These are phyloP conservation scores for Bovichtus variegatus DNA, from an alignment of 2,797 vertebrate species.

Conservation along the genomic window DNA sequence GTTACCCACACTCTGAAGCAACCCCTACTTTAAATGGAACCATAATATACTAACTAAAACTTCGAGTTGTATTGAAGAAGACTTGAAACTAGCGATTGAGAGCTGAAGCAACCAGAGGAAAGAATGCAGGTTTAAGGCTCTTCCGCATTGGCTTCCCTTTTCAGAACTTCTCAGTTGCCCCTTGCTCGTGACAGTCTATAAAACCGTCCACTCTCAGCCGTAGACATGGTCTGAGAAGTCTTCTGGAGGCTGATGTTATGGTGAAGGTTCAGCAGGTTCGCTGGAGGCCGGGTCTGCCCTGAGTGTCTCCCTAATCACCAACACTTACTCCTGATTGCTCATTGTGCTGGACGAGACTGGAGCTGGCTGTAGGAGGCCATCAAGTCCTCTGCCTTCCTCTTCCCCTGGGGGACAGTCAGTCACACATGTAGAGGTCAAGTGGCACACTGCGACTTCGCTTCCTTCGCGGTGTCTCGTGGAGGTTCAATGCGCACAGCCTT, in stretches of 20 bases:
- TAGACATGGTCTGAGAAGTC: neutral
- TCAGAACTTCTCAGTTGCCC: too few relatives aligned
- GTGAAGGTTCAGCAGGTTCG: constrained; percentile 45
- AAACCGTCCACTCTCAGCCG: too few relatives aligned
- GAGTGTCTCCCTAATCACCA: constrained; percentile 72
- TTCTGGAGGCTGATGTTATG: constrained; percentile 28
- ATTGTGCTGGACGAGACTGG: constrained; percentile 69
- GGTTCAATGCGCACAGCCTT: constrained; percentile 28
- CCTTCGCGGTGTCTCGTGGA: neutral
- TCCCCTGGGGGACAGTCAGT: constrained; percentile 41
- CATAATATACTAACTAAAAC: too few relatives aligned
- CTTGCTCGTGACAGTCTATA: too few relatives aligned
- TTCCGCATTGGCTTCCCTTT: too few relatives aligned
- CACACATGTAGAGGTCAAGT: constrained; percentile 74
- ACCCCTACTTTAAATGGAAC: too few relatives aligned
- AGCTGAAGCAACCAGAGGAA: too few relatives aligned
- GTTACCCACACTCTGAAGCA: too few relatives aligned
- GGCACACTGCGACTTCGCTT: constrained; percentile 36
- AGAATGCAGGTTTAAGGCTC: too few relatives aligned
- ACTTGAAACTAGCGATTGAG: too few relatives aligned
- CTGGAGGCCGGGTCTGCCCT: constrained; percentile 35
- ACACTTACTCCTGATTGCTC: constrained; percentile 75
- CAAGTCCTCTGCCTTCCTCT: constrained; percentile 46
- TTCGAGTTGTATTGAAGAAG: too few relatives aligned
- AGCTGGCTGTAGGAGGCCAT: constrained; percentile 66